phyloP scores from a whole-genome alignment of 2,797 vertebrate genomes.

The Graptemys geographica region DNA sequence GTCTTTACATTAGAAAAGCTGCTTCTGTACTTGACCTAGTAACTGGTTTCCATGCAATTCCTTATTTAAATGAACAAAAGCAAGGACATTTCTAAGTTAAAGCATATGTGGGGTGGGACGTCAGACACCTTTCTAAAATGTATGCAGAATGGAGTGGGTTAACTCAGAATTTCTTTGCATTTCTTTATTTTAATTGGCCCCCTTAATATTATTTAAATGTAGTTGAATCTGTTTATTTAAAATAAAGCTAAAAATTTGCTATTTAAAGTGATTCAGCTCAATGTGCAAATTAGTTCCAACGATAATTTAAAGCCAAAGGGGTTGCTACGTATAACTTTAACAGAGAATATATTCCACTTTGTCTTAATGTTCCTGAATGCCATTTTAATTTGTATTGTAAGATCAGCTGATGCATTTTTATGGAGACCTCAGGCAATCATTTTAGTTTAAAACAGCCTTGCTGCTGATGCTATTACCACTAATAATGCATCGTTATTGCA shows the following conservation, averaged over 20 bases:
- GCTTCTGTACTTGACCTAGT: not conserved
- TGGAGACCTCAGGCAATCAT: not conserved
- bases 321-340: not conserved
- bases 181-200: not conserved
- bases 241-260: slow-evolving; percentile 52
- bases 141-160: not conserved
- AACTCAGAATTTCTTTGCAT: not conserved
- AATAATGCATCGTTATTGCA: not conserved
- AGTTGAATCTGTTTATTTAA: slow-evolving; percentile 43
- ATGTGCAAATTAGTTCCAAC: slow-evolving; percentile 35
- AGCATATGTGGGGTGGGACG: not conserved
- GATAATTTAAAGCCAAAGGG: not conserved
- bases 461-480: not conserved
- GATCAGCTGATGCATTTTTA: not conserved
- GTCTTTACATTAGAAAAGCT: not conserved
- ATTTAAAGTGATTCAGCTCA: slow-evolving; percentile 32
- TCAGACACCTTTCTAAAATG: not conserved
- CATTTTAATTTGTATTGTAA: slow-evolving; percentile 5
- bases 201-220: not conserved
- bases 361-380: not conserved
- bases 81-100: not conserved
- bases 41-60: not conserved
- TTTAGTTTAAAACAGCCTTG: not conserved
- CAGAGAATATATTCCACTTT: slow-evolving; percentile 6
- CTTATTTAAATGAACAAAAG: not conserved